Evolutionary conservation across 37 sponge, comb jelly and placozoan genomes (phyloP), one percentile per base, ranked within the genome.

Genomic region (Sycon ciliatum): DNA sequence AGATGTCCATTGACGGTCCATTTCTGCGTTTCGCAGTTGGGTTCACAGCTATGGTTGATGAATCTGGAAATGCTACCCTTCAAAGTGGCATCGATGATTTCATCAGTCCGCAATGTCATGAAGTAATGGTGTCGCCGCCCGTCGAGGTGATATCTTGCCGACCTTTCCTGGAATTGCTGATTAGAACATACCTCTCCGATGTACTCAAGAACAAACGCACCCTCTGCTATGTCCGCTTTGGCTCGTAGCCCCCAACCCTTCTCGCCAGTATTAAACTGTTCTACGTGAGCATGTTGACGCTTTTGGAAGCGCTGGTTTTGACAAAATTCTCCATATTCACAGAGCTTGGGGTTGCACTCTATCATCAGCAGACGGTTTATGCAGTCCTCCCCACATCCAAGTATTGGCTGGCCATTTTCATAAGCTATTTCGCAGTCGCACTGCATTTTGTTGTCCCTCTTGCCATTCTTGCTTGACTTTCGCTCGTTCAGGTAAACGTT

Each of bases 21-120:
- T 90, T 97, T 97, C 67, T 97, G 99, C n/a, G 99, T 97, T 77
- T 92, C 99, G 69, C 87, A 92, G 78, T 91, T 92, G 5, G 99
- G 99, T 5, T 97, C 99, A 82, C 99, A 97, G 79, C 93, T 92
- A 70, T 95, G 97, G 75, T 97, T 97, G 61, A 97, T 97, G 74
- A 82, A 97, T 22, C 99, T 38, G 1, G 99, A 97, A 18, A 77
- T 32, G 56, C 88, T 97, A 0, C 99, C 99, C 52, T 76, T 86
- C 9, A 66, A 67, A 0, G 94, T 88, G 30, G 99, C 99, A 83
- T 97, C 99, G 39, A 97, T 40, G n/a, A 94, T 86, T 86, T 97
- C 89, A 68, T 97, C 88, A 26, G 82, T 77, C 23, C 73, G 80
- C 23, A 97, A 77, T 0, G 90, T 93, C 99, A 97, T 97, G 80